A percentile compares a stretch with the other conserved stretches of the same genome.
Evolutionary conservation across 2,888 invertebrate species (phyloP).

Genomic region (Lamellibrachia satsuma): DNA sequence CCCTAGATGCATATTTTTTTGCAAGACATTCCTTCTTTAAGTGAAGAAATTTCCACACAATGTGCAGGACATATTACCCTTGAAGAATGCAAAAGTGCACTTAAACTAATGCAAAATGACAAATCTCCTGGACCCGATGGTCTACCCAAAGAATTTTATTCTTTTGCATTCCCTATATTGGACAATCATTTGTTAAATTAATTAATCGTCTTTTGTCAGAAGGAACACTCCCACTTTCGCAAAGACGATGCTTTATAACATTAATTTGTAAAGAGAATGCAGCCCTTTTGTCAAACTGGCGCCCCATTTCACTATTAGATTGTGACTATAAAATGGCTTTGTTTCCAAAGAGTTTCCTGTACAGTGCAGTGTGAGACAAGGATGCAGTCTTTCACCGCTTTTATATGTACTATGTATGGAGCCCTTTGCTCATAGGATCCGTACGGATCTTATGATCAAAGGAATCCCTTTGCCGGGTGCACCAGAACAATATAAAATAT

Average conservation of each 20-base stretch:
- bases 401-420: constrained; percentile 28
- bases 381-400: constrained; percentile 17
- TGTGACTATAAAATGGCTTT: constrained; percentile 25
- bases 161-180: neutral
- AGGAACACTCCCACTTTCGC: neutral
- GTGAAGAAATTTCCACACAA: neutral
- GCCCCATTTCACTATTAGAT: constrained; percentile 18
- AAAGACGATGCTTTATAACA: constrained; percentile 13
- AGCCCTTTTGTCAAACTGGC: neutral
- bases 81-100: neutral
- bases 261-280: constrained; percentile 19
- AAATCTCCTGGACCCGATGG: neutral
- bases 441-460: neutral
- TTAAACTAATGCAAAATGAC: neutral
- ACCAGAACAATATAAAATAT: neutral
- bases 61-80: neutral
- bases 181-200: neutral
- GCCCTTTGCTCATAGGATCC: constrained; percentile 21
- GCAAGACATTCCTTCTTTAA: neutral
- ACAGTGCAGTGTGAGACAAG: constrained; percentile 8
- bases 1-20: neutral
- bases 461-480: neutral
- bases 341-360: neutral
- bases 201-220: neutral
- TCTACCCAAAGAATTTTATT: neutral